These are phyloP conservation scores for Mesocricetus auratus DNA, from an alignment of 2,113 vertebrate genomes.

Conservation along the genomic window DNA sequence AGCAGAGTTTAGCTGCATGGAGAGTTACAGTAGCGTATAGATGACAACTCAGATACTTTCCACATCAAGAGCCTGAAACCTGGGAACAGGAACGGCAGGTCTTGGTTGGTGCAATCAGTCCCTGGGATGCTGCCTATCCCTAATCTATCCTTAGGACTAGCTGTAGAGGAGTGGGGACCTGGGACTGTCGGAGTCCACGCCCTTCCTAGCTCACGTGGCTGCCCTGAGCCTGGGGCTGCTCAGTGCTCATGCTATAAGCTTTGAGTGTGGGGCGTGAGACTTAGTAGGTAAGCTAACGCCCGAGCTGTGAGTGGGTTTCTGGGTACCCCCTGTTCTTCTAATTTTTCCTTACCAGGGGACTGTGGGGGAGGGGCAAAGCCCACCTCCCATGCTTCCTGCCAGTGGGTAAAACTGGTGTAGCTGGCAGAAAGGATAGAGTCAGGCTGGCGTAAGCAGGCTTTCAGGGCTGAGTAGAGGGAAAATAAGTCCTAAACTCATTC, in stretches of 20 bases:
- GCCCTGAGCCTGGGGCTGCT: background rate
- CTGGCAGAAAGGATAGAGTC: background rate
- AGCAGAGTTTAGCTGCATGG: background rate
- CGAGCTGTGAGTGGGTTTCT: background rate
- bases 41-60: background rate
- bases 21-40: background rate
- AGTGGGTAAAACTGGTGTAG: background rate
- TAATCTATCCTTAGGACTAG: background rate
- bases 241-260: background rate
- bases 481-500: background rate
- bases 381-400: background rate
- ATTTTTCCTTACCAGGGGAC: background rate
- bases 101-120: background rate
- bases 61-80: background rate
- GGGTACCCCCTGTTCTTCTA: background rate
- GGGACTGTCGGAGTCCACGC: background rate
- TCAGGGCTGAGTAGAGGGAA: background rate
- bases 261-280: background rate
- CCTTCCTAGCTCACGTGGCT: background rate
- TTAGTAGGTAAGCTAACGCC: background rate
- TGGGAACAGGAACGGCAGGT: background rate
- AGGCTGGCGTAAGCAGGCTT: background rate
- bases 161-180: accelerated
- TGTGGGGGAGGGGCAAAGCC: background rate
- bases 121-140: too few species aligned